Base-by-base conservation (phyloP, 2,113 vertebrate genomes). In the Smithornis capensis region DNA sequence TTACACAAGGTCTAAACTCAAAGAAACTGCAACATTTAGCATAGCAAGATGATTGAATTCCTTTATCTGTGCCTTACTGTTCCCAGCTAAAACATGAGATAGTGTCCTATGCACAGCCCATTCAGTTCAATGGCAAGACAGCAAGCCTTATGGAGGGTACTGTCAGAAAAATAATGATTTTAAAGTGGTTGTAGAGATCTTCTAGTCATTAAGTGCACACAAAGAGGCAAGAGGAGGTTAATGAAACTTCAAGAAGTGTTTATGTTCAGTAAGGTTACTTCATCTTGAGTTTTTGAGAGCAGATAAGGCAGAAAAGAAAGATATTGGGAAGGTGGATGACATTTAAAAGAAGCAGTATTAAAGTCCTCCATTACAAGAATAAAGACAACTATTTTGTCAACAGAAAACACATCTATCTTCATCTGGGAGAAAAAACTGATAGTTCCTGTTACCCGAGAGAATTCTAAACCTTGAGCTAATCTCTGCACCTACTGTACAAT, bases 191-290 rank as follows among this genome's bases (percentile, higher is more conserved):
- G 49, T 78, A 87, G 96, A 94, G 83, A 90, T 68, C 75, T 95
- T 64, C 60, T 68, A 89, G 76, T 84, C 86, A 84, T 60, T 65
- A 68, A 75, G 56, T 15, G 3, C 80, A 76, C 53, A 92, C 40
- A 68, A 83, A 85, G 73, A 92, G 44, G 64, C 38, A 89, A 79
- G n/a, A 83, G 68, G 40, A 93, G 60, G 73, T 94, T 87, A 94
- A 92, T 87, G 71, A 89, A 95, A 93, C 86, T 83, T 94, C 88
- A 94, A 81, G 63, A 94, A 73, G 49, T 81, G 31, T 78, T 93
- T 83, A 45, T 31, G 12, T 90, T 93, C 80, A 29, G 52, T 56
- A 44, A 78, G 42, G 53, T 84, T 92, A 91, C 83, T 93, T 90
- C 19, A 4, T 60, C 71, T 87, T 47, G 76, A 92, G 37, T 87